Percentiles rank a stretch among this genome's conserved stretches.
Conservation (phyloP, 2,113 vertebrate genomes). For the Seriola aureovittata region DNA sequence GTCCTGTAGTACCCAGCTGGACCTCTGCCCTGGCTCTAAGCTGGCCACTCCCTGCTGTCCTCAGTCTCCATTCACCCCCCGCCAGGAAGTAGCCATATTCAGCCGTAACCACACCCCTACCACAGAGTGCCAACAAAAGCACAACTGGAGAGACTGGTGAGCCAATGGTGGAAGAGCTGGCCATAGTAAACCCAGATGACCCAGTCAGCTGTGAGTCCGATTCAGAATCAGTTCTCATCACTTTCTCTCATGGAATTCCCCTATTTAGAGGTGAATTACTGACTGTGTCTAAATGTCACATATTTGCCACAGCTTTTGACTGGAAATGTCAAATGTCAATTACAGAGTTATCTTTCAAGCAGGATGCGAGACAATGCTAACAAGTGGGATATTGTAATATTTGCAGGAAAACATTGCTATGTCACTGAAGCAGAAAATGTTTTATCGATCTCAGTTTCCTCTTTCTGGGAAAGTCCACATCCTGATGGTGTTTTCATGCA, state of each 20-base stretch:
- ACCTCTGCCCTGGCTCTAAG: slow-evolving; percentile 5
- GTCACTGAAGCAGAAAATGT: background rate
- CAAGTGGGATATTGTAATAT: background rate
- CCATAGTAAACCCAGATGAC: slow-evolving; percentile 38
- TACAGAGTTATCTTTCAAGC: background rate
- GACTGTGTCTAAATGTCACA: slow-evolving; percentile 35
- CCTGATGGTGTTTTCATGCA: background rate
- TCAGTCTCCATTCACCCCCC: slow-evolving; percentile 5
- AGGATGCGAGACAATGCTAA: background rate
- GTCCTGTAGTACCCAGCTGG: slow-evolving; percentile 16
- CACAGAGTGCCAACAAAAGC: slow-evolving; percentile 10
- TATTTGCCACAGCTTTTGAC: slow-evolving; percentile 26
- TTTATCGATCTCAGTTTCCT: background rate
- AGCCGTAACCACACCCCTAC: background rate
- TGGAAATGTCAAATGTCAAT: background rate
- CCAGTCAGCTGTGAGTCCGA: slow-evolving; percentile 20
- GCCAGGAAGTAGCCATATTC: background rate
- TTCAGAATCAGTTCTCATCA: slow-evolving; percentile 26
- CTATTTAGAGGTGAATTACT: slow-evolving; percentile 5
- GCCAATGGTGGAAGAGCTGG: slow-evolving; percentile 45
- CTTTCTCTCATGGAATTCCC: slow-evolving; percentile 9
- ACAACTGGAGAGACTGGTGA: slow-evolving; percentile 46
- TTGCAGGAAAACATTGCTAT: background rate
- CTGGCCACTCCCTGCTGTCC: slow-evolving; percentile 22
- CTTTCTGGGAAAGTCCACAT: background rate